Conservation (phyloP, 2,797 vertebrate genomes). For the Pangasius larnaudii region DNA sequence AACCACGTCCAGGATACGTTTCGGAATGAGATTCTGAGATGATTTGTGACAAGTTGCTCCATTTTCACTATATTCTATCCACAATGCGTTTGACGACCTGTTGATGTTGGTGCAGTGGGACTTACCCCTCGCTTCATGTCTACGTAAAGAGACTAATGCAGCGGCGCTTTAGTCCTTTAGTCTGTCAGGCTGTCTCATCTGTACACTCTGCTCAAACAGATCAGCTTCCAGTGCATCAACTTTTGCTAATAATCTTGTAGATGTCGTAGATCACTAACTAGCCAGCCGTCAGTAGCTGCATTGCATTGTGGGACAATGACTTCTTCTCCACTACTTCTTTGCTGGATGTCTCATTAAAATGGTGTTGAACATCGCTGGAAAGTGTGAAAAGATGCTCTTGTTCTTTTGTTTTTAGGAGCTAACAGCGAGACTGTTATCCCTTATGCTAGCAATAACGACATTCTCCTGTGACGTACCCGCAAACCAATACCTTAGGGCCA, state of each 20-base stretch:
- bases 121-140: not conserved
- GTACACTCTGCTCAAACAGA: too few species aligned
- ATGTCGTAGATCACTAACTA: not conserved
- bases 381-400: not conserved
- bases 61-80: not conserved
- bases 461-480: not conserved
- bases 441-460: not conserved
- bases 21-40: not conserved
- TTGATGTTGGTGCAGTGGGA: not conserved
- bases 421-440: not conserved
- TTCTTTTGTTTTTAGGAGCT: too few species aligned
- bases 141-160: too few species aligned
- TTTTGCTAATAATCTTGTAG: not conserved
- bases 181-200: too few species aligned
- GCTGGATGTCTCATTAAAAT: not conserved
- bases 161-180: too few species aligned
- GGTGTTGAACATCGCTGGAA: not conserved
- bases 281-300: not conserved
- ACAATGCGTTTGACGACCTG: not conserved
- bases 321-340: too few species aligned
- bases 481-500: not conserved
- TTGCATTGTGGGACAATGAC: not conserved
- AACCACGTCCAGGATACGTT: not conserved
- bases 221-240: too few species aligned
- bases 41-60: not conserved